Percentiles rank a stretch among this genome's conserved stretches.
phyloP scores from a whole-genome alignment of 2,113 vertebrate genomes.

The Thunnus maccoyii region DNA sequence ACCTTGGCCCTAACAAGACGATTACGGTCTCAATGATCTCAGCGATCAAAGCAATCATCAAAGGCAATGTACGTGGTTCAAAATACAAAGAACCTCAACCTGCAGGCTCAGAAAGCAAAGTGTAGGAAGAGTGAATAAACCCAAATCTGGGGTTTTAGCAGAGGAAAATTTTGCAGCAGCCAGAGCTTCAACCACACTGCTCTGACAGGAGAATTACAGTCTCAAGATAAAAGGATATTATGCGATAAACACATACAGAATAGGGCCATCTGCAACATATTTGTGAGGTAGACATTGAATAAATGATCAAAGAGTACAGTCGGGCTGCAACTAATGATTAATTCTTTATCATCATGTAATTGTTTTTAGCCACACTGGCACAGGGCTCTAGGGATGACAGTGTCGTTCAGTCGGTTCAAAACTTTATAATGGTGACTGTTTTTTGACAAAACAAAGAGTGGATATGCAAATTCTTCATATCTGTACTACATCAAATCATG shows the following conservation, averaged over 20 bases:
- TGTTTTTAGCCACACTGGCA: neutral
- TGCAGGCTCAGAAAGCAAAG: neutral
- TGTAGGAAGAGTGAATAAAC: neutral
- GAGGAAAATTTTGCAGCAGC: neutral
- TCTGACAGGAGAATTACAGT: neutral
- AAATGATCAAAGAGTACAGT: neutral
- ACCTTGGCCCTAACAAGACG: neutral
- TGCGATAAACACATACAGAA: neutral
- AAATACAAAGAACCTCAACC: slow-evolving; percentile 29
- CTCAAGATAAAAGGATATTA: slow-evolving; percentile 2
- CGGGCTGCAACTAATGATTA: neutral
- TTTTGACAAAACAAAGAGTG: too few relatives aligned
- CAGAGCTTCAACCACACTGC: neutral
- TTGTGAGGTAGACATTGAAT: neutral
- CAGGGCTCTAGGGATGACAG: neutral
- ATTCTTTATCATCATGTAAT: neutral
- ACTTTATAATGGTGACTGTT: neutral
- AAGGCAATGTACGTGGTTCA: slow-evolving; percentile 8
- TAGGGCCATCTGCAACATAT: neutral
- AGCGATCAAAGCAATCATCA: slow-evolving; percentile 35
- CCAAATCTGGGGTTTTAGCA: neutral
- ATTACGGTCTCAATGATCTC: neutral
- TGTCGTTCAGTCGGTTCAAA: neutral
- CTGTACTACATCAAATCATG: too few relatives aligned
- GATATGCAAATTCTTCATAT: too few relatives aligned